Evolutionary conservation across 2,113 vertebrate species (phyloP).

Genomic region (Pelvicachromis taeniatus): DNA sequence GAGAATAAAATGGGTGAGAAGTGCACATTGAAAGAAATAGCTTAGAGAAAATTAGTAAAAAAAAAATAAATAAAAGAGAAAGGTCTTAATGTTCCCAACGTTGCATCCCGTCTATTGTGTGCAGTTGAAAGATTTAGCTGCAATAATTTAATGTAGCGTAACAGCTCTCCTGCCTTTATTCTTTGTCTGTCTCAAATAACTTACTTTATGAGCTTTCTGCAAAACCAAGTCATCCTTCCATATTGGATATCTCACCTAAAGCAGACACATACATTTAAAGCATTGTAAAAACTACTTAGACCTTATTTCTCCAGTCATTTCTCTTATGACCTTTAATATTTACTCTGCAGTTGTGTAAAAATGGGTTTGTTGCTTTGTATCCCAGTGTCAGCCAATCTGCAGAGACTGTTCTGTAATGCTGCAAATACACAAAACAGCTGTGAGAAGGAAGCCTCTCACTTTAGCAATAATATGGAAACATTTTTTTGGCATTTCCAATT

Average conservation of each 20-base stretch:
- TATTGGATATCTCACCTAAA: not conserved
- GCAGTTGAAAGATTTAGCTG: not conserved
- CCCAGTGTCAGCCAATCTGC: not conserved
- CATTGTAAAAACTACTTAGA: not conserved
- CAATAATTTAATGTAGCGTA: not conserved
- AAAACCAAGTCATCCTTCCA: not conserved
- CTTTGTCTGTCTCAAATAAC: not conserved
- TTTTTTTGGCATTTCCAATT: not conserved
- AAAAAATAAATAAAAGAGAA: rapidly evolving
- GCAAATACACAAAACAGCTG: not conserved
- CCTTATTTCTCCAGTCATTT: not conserved
- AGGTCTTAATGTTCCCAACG: not conserved
- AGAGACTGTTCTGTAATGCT: not conserved
- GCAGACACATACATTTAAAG: not conserved
- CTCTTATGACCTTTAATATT: not conserved
- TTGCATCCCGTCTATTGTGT: not conserved
- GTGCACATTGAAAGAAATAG: not conserved
- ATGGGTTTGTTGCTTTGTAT: not conserved
- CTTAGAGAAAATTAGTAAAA: not conserved
- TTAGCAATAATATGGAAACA: not conserved
- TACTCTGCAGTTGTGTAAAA: not conserved
- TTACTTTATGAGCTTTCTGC: not conserved
- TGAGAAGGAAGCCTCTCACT: not conserved
- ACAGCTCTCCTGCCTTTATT: not conserved
- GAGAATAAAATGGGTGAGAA: not conserved